These are phyloP conservation scores for Drosophila trapezifrons DNA, from an alignment of 1,140 invertebrate genomes.

Conservation along the genomic window DNA sequence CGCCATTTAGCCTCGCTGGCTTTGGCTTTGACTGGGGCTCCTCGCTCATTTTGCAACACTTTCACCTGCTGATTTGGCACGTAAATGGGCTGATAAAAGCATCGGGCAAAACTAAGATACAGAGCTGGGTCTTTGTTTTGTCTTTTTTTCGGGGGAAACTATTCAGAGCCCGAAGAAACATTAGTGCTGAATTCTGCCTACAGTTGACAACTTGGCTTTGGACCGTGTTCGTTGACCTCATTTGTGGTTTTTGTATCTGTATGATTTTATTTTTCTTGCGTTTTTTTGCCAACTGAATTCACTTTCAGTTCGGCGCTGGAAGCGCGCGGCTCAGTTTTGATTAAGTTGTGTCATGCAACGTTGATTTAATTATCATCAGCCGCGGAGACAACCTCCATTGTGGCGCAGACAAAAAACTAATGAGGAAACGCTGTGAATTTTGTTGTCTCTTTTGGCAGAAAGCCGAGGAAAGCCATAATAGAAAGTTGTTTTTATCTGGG, in stretches of 20 bases:
- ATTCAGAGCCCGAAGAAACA: conserved; percentile 46
- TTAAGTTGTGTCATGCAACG: conserved; percentile 82
- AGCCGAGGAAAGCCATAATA: conserved; percentile 57
- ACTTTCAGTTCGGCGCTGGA: conserved; percentile 61
- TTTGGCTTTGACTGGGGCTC: conserved; percentile 10
- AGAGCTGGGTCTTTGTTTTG: conserved; percentile 38
- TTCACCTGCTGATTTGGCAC: conserved; percentile 79
- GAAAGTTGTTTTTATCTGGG: conserved; percentile 56
- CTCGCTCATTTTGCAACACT: conserved; percentile 71
- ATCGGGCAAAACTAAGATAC: conserved; percentile 28
- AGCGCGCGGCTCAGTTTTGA: conserved; percentile 70
- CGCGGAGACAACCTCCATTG: conserved; percentile 57
- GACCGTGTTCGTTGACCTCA: conserved; percentile 71
- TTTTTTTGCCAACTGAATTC: conserved; percentile 60
- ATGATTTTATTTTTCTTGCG: conserved; percentile 20
- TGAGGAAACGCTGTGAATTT: conserved; percentile 72
- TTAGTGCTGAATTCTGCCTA: conserved; percentile 56
- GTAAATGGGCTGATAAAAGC: conserved; percentile 74
- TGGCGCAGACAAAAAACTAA: conserved; percentile 58
- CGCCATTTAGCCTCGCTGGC: conserved; percentile 22
- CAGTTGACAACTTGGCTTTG: conserved; percentile 54
- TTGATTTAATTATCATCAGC: conserved; percentile 78
- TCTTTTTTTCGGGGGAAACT: conserved; percentile 48
- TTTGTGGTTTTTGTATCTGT: conserved; percentile 28
- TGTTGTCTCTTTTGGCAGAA: conserved; percentile 33